Evolutionary conservation across 2,888 invertebrate species (phyloP).

Genomic region (Desoria tigrina): DNA sequence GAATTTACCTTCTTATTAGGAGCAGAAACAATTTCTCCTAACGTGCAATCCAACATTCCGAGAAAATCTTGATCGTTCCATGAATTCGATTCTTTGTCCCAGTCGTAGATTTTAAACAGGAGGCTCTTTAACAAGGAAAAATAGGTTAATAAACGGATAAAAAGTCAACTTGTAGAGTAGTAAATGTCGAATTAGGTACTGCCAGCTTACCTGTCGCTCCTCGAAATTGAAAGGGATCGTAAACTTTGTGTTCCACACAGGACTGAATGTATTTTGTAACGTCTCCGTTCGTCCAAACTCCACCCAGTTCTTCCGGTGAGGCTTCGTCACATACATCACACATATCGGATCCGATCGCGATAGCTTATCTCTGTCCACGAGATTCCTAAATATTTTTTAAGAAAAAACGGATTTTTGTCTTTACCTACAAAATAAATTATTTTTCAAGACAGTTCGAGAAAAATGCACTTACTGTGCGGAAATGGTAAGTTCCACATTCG

Average conservation of each 20-base stretch:
- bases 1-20: conserved; percentile 50
- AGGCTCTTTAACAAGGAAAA: too few relatives aligned
- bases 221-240: conserved; percentile 60
- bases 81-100: conserved; percentile 50
- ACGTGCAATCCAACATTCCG: conserved; percentile 58
- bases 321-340: conserved; percentile 56
- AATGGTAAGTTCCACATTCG: conserved; percentile 9
- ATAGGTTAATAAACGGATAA: neutral
- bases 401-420: neutral
- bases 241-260: conserved; percentile 60
- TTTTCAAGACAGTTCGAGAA: conserved; percentile 5
- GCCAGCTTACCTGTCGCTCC: conserved; percentile 56
- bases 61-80: conserved; percentile 56
- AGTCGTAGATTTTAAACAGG: conserved; percentile 57
- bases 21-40: conserved; percentile 60
- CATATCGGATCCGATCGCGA: conserved; percentile 60
- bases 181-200: too few relatives aligned
- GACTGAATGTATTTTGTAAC: conserved; percentile 56
- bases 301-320: conserved; percentile 51
- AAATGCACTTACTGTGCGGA: conserved; percentile 11
- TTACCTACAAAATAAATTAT: neutral
- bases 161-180: neutral
- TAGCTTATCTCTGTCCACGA: conserved; percentile 57
- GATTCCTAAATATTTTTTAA: conserved; percentile 57
- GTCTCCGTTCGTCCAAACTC: conserved; percentile 56